Evolutionary conservation across 2,113 vertebrate species (phyloP).

Genomic region (Heteronetta atricapilla): DNA sequence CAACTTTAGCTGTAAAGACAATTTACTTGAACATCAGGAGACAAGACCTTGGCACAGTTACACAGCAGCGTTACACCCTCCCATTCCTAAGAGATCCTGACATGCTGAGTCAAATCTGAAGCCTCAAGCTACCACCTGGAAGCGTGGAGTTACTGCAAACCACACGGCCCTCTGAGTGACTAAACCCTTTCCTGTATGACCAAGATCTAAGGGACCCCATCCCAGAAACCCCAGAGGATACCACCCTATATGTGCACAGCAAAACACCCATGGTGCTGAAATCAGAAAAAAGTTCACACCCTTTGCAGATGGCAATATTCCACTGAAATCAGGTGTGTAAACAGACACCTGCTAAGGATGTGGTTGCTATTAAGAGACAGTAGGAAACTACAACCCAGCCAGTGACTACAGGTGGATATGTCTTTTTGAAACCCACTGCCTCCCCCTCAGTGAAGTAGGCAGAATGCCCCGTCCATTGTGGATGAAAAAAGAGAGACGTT

Average conservation of each 20-base stretch:
- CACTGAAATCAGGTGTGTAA: slow-evolving; percentile 56
- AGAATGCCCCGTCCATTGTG: neutral
- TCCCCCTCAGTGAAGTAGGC: slow-evolving; percentile 40
- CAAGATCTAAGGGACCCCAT: neutral
- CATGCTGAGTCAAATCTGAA: neutral
- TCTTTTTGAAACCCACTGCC: slow-evolving; percentile 41
- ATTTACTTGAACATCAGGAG: neutral
- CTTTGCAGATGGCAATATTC: slow-evolving; percentile 45
- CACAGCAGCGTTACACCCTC: neutral
- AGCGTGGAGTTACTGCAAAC: neutral
- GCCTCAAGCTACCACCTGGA: neutral
- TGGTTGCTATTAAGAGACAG: slow-evolving; percentile 58
- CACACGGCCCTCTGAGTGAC: neutral
- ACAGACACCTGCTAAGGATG: slow-evolving; percentile 68
- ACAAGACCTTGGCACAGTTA: neutral
- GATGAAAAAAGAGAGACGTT: slow-evolving; percentile 54
- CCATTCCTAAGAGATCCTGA: neutral
- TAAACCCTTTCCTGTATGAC: neutral
- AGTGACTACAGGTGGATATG: slow-evolving; percentile 54
- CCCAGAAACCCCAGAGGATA: neutral
- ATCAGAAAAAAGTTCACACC: slow-evolving; percentile 22
- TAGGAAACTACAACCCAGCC: slow-evolving; percentile 55
- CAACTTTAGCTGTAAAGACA: neutral
- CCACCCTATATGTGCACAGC: neutral
- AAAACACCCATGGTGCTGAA: neutral